Conservation (phyloP, 2,888 invertebrate genomes). For the Julus scandinavius region DNA sequence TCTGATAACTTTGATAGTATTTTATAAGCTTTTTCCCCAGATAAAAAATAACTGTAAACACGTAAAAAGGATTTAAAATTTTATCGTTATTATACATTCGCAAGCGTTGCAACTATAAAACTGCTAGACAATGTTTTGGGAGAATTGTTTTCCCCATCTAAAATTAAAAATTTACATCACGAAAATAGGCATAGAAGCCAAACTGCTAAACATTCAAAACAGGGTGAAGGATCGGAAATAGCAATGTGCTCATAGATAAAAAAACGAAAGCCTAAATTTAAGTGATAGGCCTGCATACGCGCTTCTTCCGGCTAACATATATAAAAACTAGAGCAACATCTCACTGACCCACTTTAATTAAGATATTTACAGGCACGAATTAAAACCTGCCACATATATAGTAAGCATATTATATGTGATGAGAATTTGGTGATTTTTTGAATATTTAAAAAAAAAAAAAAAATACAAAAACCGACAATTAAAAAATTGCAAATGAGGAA, state of each 20-base stretch:
- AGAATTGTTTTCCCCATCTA: neutral
- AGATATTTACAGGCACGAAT: slow-evolving; percentile 19
- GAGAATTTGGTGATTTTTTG: neutral
- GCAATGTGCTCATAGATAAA: slow-evolving; percentile 1
- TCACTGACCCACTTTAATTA: slow-evolving; percentile 33
- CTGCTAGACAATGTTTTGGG: neutral
- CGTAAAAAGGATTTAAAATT: no score
- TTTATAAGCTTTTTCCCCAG: no score
- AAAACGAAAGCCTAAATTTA: slow-evolving; percentile 37
- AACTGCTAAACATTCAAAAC: neutral
- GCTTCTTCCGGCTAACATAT: slow-evolving; percentile 28
- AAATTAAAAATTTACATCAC: slow-evolving; percentile 16
- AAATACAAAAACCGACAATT: no score
- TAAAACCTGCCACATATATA: neutral
- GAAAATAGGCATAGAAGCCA: neutral
- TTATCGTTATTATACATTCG: no score
- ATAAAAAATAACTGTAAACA: no score
- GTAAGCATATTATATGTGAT: neutral
- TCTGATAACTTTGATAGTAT: no score
- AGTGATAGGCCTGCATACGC: neutral
- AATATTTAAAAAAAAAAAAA: neutral
- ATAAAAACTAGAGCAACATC: slow-evolving; percentile 25
- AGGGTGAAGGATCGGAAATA: slow-evolving; percentile 35
- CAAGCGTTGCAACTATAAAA: no score
- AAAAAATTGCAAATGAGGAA: neutral